Conservation (phyloP, 1,140 invertebrate species). For the Paraescarpia echinospica region DNA sequence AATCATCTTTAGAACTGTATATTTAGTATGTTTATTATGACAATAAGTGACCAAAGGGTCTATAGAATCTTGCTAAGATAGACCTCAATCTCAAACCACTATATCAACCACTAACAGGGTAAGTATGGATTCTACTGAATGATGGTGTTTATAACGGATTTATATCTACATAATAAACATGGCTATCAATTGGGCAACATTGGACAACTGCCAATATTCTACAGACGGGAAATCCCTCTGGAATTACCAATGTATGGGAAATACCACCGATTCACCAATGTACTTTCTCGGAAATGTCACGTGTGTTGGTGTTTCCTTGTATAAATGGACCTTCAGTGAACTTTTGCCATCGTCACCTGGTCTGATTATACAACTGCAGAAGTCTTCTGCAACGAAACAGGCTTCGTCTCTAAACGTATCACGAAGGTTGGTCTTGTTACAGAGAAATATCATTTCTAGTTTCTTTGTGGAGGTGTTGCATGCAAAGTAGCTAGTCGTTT, state of each 20-base stretch:
- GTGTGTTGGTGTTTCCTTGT: not conserved
- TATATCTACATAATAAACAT: not conserved
- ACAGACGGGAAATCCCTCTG: not conserved
- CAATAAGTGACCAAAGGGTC: too few relatives aligned
- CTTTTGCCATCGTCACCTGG: not conserved
- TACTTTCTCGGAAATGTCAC: not conserved
- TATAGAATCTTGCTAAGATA: too few relatives aligned
- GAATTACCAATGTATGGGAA: too few relatives aligned
- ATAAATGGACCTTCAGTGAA: not conserved
- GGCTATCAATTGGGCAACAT: not conserved
- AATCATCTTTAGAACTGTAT: too few relatives aligned
- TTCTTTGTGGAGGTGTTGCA: not conserved
- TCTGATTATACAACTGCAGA: not conserved
- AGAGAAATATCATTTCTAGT: not conserved
- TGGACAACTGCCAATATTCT: not conserved
- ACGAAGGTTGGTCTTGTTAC: not conserved
- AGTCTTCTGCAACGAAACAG: not conserved
- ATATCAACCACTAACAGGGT: too few relatives aligned
- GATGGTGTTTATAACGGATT: too few relatives aligned
- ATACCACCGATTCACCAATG: not conserved
- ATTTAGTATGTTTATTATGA: too few relatives aligned
- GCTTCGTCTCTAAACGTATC: not conserved
- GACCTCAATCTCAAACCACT: too few relatives aligned
- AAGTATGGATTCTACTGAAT: too few relatives aligned
- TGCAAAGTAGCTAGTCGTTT: not conserved